Base-by-base conservation (phyloP, 2,113 vertebrate genomes). In the Microcebus jonahi region DNA sequence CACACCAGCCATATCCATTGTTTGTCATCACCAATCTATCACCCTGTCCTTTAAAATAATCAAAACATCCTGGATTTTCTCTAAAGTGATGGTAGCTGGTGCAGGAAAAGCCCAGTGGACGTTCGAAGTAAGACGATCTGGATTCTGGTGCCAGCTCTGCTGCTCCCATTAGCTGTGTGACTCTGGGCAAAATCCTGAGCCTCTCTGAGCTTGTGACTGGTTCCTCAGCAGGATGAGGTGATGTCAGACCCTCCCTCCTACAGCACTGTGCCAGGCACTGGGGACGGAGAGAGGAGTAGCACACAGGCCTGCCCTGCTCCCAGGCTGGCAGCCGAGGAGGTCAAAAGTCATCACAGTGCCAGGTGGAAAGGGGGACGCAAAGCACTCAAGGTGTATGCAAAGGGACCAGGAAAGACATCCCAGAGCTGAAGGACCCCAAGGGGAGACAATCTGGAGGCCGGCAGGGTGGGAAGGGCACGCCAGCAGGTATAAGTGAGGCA, bases 171-270 rank as follows among this genome's bases (percentile, higher is more conserved):
- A 77, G 45, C 57, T 85, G 50, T 88, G 70, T 95, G 82, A 95
- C 71, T 59, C n/a, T 31, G 6, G n/a, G 36, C 9, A 34, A 17
- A n/a, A 63, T 17, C 25, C 27, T 27, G 17, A 73, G 31, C 57
- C 21, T 95, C 87, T 81, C 95, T 86, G 50, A 89, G 34, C 59
- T 53, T 61, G 8, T 21, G 57, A 27, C 13, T 90, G 18, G 27
- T 34, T 39, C 59, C 50, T 75, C 80, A 34, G 27, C 25, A n/a
- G 6, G 55, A 31, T 21, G 13, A 6, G 20, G 57, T 42, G 48
- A n/a, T 21, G 3, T 0, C 2, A n/a, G 0, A 17, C 6, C 15
- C 73, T 63, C 29, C 29, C 39, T 76, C 57, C 10, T 4, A 3
- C 8, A 39, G 34, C 61, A 18, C 77, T 13, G 50, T 67, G 36